Conservation (phyloP, 1,140 invertebrate species). For the Caenorhabditis tropicalis region DNA sequence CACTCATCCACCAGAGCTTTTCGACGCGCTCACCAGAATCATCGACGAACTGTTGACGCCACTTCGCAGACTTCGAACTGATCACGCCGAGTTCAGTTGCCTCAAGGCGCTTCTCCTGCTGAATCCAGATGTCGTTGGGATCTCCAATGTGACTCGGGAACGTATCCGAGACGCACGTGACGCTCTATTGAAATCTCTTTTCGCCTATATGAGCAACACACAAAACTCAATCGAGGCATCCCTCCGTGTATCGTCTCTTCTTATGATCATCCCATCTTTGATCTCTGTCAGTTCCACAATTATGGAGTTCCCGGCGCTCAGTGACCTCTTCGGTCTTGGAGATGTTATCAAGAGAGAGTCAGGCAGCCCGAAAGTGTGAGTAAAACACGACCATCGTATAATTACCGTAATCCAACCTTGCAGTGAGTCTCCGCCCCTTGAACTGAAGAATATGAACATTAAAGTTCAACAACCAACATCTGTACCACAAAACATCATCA, state of each 20-base stretch:
- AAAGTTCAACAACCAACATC: background rate
- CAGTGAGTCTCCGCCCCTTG: constrained; percentile 16
- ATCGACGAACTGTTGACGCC: constrained; percentile 65
- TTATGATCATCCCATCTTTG: constrained; percentile 64
- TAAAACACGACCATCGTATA: background rate
- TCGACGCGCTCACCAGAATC: constrained; percentile 54
- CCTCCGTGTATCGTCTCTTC: constrained; percentile 63
- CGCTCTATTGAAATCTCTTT: constrained; percentile 62
- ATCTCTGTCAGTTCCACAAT: constrained; percentile 56
- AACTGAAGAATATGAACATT: background rate
- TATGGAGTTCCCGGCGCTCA: constrained; percentile 56
- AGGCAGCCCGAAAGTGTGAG: constrained; percentile 37
- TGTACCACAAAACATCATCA: background rate
- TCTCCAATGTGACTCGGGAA: constrained; percentile 58
- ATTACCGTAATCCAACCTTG: background rate
- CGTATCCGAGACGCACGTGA: constrained; percentile 64
- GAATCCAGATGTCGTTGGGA: constrained; percentile 60
- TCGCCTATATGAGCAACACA: constrained; percentile 58
- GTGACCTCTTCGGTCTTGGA: constrained; percentile 63
- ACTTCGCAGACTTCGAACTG: constrained; percentile 59
- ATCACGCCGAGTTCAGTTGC: constrained; percentile 61
- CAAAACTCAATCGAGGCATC: constrained; percentile 58
- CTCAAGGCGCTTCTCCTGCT: constrained; percentile 64
- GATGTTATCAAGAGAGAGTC: constrained; percentile 54
- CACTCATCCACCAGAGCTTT: constrained; percentile 55